Evolutionary conservation across 2,113 vertebrate species (phyloP).

Genomic region (Talpa occidentalis): DNA sequence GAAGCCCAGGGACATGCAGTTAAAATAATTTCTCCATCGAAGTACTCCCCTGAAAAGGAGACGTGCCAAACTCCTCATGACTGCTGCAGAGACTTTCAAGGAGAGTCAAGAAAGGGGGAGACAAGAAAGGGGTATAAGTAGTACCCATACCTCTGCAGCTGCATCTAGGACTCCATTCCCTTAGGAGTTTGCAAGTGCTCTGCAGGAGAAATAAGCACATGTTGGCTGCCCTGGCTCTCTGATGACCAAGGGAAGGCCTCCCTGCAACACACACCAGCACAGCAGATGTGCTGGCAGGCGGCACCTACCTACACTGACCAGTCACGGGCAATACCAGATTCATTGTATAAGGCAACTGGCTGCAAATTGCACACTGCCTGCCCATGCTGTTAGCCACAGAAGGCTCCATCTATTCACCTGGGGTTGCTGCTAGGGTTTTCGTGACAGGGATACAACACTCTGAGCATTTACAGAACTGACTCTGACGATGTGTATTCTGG

Average conservation of each 20-base stretch:
- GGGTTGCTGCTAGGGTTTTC: slow-evolving; percentile 23
- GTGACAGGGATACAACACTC: slow-evolving; percentile 37
- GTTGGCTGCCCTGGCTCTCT: slow-evolving; percentile 40
- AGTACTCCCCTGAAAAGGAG: neutral
- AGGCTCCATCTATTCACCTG: slow-evolving; percentile 58
- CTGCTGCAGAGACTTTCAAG: neutral
- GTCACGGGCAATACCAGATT: neutral
- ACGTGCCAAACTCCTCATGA: neutral
- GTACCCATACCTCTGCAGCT: neutral
- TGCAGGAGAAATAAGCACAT: slow-evolving; percentile 56
- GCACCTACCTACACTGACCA: neutral
- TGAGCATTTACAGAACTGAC: slow-evolving; percentile 75
- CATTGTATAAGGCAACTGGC: neutral
- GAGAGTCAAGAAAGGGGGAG: neutral
- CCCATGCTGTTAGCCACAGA: neutral
- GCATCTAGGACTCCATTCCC: neutral
- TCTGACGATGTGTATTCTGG: slow-evolving; percentile 63
- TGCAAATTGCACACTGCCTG: neutral
- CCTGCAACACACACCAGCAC: slow-evolving; percentile 4
- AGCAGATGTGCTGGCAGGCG: slow-evolving; percentile 74
- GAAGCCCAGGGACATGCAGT: neutral
- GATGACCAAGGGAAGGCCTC: slow-evolving; percentile 27
- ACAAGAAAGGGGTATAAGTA: neutral
- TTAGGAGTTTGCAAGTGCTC: slow-evolving; percentile 59
- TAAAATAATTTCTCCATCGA: slow-evolving; percentile 44